A percentile compares a stretch with the other conserved stretches of the same genome.
These are phyloP conservation scores for Bryconaethiops microstoma DNA, from an alignment of 2,797 vertebrate genomes.

Conservation along the genomic window DNA sequence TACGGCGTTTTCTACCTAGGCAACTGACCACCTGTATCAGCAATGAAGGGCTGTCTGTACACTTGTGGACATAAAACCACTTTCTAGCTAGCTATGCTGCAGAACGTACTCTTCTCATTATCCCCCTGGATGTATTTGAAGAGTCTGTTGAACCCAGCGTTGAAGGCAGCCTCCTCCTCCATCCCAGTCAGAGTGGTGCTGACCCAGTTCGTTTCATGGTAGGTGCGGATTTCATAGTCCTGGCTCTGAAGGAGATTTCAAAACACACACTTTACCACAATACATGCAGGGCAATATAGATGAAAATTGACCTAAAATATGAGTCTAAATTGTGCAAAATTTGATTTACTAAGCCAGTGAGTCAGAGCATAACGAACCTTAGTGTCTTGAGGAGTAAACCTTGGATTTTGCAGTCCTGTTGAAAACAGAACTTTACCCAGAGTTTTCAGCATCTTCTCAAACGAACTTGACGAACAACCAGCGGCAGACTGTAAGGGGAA, in stretches of 20 bases:
- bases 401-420: slow-evolving; percentile 67
- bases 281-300: background rate
- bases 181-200: slow-evolving; percentile 73
- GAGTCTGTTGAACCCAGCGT: slow-evolving; percentile 72
- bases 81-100: slow-evolving; percentile 37
- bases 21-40: background rate
- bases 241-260: slow-evolving; percentile 58
- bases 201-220: slow-evolving; percentile 73
- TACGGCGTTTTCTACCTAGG: background rate
- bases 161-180: slow-evolving; percentile 64
- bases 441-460: slow-evolving; percentile 71
- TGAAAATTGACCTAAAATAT: background rate
- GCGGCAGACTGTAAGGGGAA: background rate
- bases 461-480: background rate
- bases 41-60: background rate
- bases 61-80: background rate
- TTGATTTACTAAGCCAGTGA: background rate
- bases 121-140: slow-evolving; percentile 79
- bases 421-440: slow-evolving; percentile 73
- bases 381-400: slow-evolving; percentile 66
- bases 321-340: too few species aligned
- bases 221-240: slow-evolving; percentile 78
- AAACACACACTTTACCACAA: background rate
- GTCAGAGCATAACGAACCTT: slow-evolving; percentile 62
- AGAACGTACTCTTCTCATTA: slow-evolving; percentile 74